A percentile compares a stretch with the other conserved stretches of the same genome.
These are phyloP conservation scores for Neomicropteryx cornuta DNA, from an alignment of 1,140 invertebrate genomes.

Conservation along the genomic window DNA sequence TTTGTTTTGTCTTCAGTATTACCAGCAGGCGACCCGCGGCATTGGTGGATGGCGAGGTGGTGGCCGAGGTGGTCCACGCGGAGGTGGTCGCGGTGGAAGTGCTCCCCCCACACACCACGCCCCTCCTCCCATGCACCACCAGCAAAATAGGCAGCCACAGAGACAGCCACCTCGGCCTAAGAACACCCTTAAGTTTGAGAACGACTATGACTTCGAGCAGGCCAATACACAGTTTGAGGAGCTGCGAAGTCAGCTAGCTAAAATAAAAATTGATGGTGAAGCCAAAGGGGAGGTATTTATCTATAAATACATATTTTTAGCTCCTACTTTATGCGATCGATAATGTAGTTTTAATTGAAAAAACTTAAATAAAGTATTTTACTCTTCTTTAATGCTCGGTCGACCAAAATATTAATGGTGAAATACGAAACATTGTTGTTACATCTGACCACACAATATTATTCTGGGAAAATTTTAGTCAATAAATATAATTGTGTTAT, in stretches of 20 bases:
- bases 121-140: constrained; percentile 30
- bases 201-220: constrained; percentile 96
- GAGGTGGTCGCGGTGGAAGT: constrained; percentile 40
- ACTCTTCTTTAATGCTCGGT: too few relatives aligned
- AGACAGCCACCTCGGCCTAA: constrained; percentile 42
- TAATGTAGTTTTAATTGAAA: background rate
- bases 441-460: too few relatives aligned
- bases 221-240: constrained; percentile 95
- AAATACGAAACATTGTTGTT: too few relatives aligned
- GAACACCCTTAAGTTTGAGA: constrained; percentile 84
- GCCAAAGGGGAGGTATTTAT: constrained; percentile 39
- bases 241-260: constrained; percentile 72
- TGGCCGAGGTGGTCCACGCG: constrained; percentile 32
- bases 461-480: too few relatives aligned
- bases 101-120: constrained; percentile 24
- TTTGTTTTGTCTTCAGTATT: too few relatives aligned
- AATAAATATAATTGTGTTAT: too few relatives aligned
- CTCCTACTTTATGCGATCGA: constrained; percentile 4
- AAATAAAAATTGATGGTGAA: constrained; percentile 64
- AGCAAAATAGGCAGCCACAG: constrained; percentile 23
- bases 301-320: constrained; percentile 5
- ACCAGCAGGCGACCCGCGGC: constrained; percentile 15
- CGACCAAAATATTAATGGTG: too few relatives aligned
- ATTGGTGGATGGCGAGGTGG: constrained; percentile 27
- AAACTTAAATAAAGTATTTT: constrained; percentile 4